Percentiles rank a stretch among this genome's conserved stretches.
These are phyloP conservation scores for Nothobranchius furzeri DNA, from an alignment of 2,113 vertebrate species.

Conservation along the genomic window DNA sequence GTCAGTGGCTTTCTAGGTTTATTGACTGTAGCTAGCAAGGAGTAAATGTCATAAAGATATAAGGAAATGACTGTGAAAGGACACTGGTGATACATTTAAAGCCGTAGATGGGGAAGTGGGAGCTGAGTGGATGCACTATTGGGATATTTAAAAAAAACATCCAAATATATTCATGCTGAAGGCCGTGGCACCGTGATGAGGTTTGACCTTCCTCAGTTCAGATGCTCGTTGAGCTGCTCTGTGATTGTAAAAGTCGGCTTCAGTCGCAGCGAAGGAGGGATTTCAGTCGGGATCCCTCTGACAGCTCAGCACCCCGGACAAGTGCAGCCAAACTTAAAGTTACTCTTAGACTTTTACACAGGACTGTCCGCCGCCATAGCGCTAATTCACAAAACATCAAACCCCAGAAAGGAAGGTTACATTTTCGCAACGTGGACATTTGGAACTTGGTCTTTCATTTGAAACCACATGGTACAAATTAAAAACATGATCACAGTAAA, in stretches of 20 bases:
- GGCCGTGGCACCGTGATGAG: slow-evolving; percentile 26
- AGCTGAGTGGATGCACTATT: slow-evolving; percentile 20
- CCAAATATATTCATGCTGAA: slow-evolving; percentile 47
- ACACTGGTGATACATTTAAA: slow-evolving; percentile 59
- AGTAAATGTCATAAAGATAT: slow-evolving; percentile 71
- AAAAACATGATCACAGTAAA: too few relatives aligned
- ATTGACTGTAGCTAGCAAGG: slow-evolving; percentile 63
- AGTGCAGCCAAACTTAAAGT: slow-evolving; percentile 8
- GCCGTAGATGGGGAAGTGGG: slow-evolving; percentile 7
- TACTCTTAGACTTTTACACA: slow-evolving; percentile 14
- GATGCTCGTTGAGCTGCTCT: slow-evolving; percentile 37
- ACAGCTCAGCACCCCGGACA: slow-evolving; percentile 40
- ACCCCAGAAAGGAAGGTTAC: slow-evolving; percentile 13
- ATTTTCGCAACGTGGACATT: slow-evolving; percentile 4
- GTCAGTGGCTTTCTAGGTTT: slow-evolving; percentile 69
- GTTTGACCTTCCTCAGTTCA: slow-evolving; percentile 56
- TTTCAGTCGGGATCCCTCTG: slow-evolving; percentile 26
- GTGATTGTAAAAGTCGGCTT: slow-evolving; percentile 64
- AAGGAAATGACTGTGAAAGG: slow-evolving; percentile 58
- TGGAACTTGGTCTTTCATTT: too few relatives aligned
- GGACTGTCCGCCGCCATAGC: background rate
- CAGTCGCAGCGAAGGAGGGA: slow-evolving; percentile 58
- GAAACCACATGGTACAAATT: too few relatives aligned
- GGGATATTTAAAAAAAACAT: slow-evolving; percentile 52
- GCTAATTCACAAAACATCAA: background rate